Conservation (phyloP, 2,113 vertebrate species). For the Channa argus region DNA sequence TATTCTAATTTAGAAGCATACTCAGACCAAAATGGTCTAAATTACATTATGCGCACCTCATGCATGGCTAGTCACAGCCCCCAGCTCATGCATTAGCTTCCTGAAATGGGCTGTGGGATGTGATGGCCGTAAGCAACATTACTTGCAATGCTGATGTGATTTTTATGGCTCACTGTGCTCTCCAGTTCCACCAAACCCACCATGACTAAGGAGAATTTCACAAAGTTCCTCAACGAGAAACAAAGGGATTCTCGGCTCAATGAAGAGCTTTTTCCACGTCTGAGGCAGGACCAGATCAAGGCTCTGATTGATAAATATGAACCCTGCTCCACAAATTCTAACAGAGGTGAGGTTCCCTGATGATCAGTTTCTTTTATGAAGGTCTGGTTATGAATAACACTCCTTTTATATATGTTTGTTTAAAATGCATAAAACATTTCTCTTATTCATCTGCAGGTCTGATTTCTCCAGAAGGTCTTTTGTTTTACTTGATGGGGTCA, state of each 20-base stretch:
- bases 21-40: not conserved
- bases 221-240: conserved; percentile 96
- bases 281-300: conserved; percentile 91
- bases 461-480: conserved; percentile 93
- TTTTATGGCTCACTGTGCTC: conserved; percentile 13
- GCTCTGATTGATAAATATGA: conserved; percentile 96
- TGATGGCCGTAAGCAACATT: not conserved
- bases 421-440: not conserved
- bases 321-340: conserved; percentile 86
- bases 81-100: not conserved
- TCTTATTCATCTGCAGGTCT: conserved; percentile 83
- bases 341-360: conserved; percentile 86
- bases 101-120: not conserved
- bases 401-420: not conserved
- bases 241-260: conserved; percentile 94
- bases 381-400: not conserved
- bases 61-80: not conserved
- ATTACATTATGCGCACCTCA: not conserved
- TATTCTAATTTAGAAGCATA: not conserved
- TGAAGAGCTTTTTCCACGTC: conserved; percentile 90
- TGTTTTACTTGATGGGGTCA: conserved; percentile 91
- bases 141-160: not conserved
- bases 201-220: conserved; percentile 96
- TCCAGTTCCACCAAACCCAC: conserved; percentile 89
- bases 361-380: not conserved